phyloP scores from a whole-genome alignment of 30 jellyfish, hydroid and myxozoan species.

The Cassiopea andromeda region DNA sequence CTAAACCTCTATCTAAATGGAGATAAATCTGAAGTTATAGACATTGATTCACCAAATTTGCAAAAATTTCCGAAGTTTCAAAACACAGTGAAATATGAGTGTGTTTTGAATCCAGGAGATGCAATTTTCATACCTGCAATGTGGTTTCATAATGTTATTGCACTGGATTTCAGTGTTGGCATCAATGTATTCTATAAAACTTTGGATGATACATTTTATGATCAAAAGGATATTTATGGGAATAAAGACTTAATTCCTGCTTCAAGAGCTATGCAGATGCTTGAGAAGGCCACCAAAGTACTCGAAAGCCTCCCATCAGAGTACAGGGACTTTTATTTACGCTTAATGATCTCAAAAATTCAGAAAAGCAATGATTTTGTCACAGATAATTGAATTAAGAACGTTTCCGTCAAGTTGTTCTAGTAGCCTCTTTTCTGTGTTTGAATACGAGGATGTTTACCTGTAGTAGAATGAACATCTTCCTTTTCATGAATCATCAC shows the following conservation, averaged over 20 bases:
- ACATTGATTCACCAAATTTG: slow-evolving; percentile 82
- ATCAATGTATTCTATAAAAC: slow-evolving; percentile 88
- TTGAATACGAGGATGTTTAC: background rate
- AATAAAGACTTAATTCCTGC: slow-evolving; percentile 88
- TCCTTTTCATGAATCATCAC: slow-evolving; percentile 34
- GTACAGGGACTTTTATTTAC: slow-evolving; percentile 79
- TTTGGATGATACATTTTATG: slow-evolving; percentile 56
- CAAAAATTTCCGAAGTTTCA: slow-evolving; percentile 70
- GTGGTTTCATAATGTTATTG: slow-evolving; percentile 92
- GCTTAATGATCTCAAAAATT: slow-evolving; percentile 57
- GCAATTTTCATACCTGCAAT: slow-evolving; percentile 91
- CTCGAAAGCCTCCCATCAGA: slow-evolving; percentile 79
- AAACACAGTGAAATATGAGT: slow-evolving; percentile 57
- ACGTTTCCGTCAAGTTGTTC: background rate
- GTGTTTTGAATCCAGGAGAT: slow-evolving; percentile 85
- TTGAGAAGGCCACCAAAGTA: slow-evolving; percentile 71
- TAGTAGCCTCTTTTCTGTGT: background rate
- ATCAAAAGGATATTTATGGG: slow-evolving; percentile 87
- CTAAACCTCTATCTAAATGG: slow-evolving; percentile 79
- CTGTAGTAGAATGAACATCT: slow-evolving; percentile 4
- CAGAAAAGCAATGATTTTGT: slow-evolving; percentile 27
- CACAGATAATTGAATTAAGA: background rate
- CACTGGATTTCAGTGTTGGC: slow-evolving; percentile 74
- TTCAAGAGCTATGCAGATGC: slow-evolving; percentile 74
- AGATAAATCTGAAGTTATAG: slow-evolving; percentile 90